Conservation (phyloP, 2,888 invertebrate genomes). For the Stenurella melanura region DNA sequence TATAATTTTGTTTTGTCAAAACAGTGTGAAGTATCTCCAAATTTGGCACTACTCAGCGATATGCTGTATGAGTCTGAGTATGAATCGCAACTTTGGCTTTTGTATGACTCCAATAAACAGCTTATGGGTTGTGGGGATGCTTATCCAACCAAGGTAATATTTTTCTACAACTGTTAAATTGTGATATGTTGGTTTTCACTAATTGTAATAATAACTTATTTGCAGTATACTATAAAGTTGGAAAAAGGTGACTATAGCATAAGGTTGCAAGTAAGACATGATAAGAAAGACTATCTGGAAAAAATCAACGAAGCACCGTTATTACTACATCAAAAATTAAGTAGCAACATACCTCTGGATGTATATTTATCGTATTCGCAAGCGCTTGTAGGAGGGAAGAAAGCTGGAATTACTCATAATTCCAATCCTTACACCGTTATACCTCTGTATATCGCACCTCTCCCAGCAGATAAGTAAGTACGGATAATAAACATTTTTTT, state of each 20-base stretch:
- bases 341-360: constrained; percentile 83
- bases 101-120: constrained; percentile 94
- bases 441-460: constrained; percentile 87
- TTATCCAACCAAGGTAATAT: constrained; percentile 85
- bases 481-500: background rate
- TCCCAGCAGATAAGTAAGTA: constrained; percentile 89
- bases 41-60: constrained; percentile 87
- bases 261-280: constrained; percentile 92
- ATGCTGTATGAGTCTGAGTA: constrained; percentile 96
- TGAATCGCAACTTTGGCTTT: constrained; percentile 97
- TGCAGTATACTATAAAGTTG: constrained; percentile 88
- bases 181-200: no score
- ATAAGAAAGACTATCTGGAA: constrained; percentile 89
- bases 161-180: constrained; percentile 45
- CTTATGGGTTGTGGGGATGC: constrained; percentile 91
- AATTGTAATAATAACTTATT: constrained; percentile 44
- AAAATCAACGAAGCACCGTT: constrained; percentile 87
- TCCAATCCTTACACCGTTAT: constrained; percentile 76
- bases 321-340: constrained; percentile 85
- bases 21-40: constrained; percentile 87
- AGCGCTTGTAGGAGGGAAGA: constrained; percentile 87
- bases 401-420: constrained; percentile 72
- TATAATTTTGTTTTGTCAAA: constrained; percentile 91
- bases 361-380: constrained; percentile 82
- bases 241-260: constrained; percentile 97